A percentile compares a stretch with the other conserved stretches of the same genome.
These are phyloP conservation scores for Cosmopolites sordidus DNA, from an alignment of 2,888 invertebrate species.

Conservation along the genomic window DNA sequence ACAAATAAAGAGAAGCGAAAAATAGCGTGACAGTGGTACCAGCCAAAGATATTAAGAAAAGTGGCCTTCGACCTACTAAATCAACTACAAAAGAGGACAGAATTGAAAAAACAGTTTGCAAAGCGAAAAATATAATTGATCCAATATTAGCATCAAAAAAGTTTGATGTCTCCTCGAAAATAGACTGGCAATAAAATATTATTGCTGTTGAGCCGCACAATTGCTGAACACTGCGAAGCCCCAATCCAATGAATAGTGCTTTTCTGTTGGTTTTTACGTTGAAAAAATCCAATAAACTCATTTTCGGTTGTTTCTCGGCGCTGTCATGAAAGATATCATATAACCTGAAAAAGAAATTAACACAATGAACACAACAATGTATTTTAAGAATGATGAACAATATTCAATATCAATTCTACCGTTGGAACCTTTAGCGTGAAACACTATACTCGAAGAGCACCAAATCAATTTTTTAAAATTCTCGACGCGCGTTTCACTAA, in stretches of 20 bases:
- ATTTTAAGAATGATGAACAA: no score
- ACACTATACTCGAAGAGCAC: no score
- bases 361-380: no score
- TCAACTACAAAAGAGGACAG: conserved; percentile 58
- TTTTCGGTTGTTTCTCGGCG: conserved; percentile 42
- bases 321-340: conserved; percentile 3
- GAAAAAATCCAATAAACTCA: conserved; percentile 54
- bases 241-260: conserved; percentile 60
- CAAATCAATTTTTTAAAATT: no score
- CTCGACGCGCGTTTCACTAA: no score
- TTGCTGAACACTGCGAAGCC: conserved; percentile 54
- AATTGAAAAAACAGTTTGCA: conserved; percentile 56
- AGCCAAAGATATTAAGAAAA: conserved; percentile 52
- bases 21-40: conserved; percentile 47
- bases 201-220: conserved; percentile 61
- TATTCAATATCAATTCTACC: no score
- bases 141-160: conserved; percentile 44
- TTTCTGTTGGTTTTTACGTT: conserved; percentile 56
- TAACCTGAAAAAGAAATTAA: conserved; percentile 21
- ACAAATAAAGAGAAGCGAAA: conserved; percentile 48
- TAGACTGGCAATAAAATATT: conserved; percentile 57
- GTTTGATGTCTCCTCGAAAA: conserved; percentile 46
- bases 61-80: conserved; percentile 52
- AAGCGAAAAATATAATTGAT: conserved; percentile 45
- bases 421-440: no score